These are phyloP conservation scores for Gorilla gorilla DNA, from an alignment of 2,113 vertebrate species.

Conservation along the genomic window DNA sequence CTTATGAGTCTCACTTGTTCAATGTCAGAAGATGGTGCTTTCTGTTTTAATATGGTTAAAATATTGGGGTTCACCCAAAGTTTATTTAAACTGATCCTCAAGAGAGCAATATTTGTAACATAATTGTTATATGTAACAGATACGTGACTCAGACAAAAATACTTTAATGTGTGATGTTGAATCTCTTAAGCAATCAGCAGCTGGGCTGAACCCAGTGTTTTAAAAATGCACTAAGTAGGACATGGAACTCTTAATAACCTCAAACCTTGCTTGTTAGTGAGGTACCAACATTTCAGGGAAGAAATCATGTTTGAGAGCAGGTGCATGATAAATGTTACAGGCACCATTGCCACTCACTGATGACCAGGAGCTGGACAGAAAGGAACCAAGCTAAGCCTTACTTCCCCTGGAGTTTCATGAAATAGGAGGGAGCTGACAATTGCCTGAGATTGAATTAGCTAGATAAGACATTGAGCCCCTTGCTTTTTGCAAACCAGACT, in stretches of 20 bases:
- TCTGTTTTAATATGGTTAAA: not conserved
- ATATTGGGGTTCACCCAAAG: not conserved
- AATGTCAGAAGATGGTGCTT: not conserved
- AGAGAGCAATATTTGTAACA: slow-evolving; percentile 15
- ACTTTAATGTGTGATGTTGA: not conserved
- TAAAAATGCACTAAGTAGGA: not conserved
- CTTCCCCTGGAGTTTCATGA: not conserved
- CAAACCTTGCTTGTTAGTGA: not conserved
- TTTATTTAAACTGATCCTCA: slow-evolving; percentile 18
- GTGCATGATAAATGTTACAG: not conserved
- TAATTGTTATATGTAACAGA: not conserved
- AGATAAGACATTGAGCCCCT: slow-evolving; percentile 33
- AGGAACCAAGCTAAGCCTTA: not conserved
- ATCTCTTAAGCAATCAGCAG: not conserved
- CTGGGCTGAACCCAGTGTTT: not conserved
- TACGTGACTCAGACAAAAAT: slow-evolving; percentile 9
- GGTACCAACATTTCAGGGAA: not conserved
- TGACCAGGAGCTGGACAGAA: not conserved
- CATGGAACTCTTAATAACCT: not conserved
- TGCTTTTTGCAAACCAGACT: slow-evolving; percentile 36
- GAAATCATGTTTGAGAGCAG: not conserved
- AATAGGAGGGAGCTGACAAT: not conserved
- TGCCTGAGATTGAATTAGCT: not conserved
- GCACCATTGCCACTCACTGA: not conserved
- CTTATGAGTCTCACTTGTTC: not conserved